Conservation (phyloP, 2,888 invertebrate genomes). For the Caenorhabditis macrosperma region DNA sequence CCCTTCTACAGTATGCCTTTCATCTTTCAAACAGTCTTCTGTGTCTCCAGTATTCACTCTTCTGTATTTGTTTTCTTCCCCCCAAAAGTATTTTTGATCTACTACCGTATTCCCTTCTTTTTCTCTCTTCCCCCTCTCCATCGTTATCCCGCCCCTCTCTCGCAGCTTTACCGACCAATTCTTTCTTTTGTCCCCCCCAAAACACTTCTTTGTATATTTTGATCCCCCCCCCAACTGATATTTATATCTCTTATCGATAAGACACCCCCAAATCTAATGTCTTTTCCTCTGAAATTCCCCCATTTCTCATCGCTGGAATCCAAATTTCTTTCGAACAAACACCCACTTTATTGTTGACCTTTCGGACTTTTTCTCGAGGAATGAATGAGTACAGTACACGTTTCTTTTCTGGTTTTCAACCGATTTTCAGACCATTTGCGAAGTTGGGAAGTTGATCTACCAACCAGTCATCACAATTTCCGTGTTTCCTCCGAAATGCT, state of each 20-base stretch:
- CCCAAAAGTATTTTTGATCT: constrained; percentile 12
- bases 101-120: constrained; percentile 16
- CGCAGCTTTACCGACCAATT: constrained; percentile 37
- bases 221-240: constrained; percentile 9
- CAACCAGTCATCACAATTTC: too few species aligned
- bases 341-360: too few species aligned
- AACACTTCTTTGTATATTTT: constrained; percentile 14
- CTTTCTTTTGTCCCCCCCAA: neutral
- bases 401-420: too few species aligned
- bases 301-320: too few species aligned
- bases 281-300: neutral
- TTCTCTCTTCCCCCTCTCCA: constrained; percentile 6
- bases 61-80: constrained; percentile 7
- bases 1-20: neutral
- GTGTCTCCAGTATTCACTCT: constrained; percentile 29
- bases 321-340: too few species aligned
- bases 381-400: too few species aligned
- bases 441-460: too few species aligned
- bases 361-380: too few species aligned
- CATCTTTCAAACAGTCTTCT: too few species aligned
- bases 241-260: neutral
- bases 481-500: too few species aligned
- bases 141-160: constrained; percentile 4
- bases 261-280: constrained; percentile 14
- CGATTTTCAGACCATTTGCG: too few species aligned